Conservation (phyloP, 2,888 invertebrate genomes). For the Amphipoea oculea region DNA sequence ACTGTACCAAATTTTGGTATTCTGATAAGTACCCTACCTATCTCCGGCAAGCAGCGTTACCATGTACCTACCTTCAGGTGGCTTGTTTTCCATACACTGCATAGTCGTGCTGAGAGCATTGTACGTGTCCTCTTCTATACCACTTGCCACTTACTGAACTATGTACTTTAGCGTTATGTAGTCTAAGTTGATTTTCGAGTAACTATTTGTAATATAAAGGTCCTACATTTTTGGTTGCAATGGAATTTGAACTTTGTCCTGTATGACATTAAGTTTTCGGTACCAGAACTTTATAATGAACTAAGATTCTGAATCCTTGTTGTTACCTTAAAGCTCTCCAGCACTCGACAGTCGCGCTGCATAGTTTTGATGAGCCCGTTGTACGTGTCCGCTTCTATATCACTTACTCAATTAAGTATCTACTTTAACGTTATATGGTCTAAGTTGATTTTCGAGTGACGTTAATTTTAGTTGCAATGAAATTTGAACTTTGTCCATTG, state of each 20-base stretch:
- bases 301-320: too few relatives aligned
- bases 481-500: neutral
- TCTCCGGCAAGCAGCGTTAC: too few relatives aligned
- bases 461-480: neutral
- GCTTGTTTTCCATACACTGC: too few relatives aligned
- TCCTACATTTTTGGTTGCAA: neutral
- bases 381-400: too few relatives aligned
- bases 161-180: neutral
- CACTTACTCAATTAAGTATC: neutral
- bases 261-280: too few relatives aligned
- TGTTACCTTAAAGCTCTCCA: neutral
- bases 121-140: neutral
- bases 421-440: neutral
- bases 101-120: too few relatives aligned
- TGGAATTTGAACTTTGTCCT: neutral
- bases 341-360: neutral
- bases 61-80: too few relatives aligned
- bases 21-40: too few relatives aligned
- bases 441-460: neutral
- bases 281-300: too few relatives aligned
- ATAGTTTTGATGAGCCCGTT: neutral
- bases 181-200: neutral
- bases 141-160: neutral
- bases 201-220: too few relatives aligned
- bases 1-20: too few relatives aligned